Conservation (phyloP, 1,140 invertebrate genomes). For the Euura lappo region DNA sequence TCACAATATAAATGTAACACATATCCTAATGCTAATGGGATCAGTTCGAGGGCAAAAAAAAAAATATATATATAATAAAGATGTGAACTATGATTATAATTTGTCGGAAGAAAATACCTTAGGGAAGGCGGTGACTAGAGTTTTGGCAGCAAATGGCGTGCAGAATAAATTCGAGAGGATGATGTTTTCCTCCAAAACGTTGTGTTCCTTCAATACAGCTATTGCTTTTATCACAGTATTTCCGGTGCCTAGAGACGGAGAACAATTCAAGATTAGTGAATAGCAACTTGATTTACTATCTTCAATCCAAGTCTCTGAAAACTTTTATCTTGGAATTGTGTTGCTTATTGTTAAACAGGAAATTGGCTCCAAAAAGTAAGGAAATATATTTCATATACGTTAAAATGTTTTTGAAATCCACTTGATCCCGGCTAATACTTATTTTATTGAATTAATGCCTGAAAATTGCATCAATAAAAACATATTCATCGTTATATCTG, state of each 20-base stretch:
- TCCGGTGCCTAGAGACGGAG: constrained; percentile 71
- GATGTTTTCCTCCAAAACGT: constrained; percentile 91
- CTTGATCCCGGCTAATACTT: no score
- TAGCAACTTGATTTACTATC: background rate
- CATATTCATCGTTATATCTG: constrained; percentile 21
- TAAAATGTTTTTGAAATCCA: no score
- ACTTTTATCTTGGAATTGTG: no score
- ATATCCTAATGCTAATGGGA: constrained; percentile 3
- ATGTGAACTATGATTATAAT: background rate
- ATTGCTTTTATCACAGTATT: constrained; percentile 96
- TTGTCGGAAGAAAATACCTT: constrained; percentile 59
- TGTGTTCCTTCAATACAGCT: constrained; percentile 90
- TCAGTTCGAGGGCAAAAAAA: background rate
- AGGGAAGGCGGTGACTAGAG: constrained; percentile 87
- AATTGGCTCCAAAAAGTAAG: no score
- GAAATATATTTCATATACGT: no score
- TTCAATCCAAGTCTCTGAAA: background rate
- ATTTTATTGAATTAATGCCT: no score
- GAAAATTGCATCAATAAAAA: no score
- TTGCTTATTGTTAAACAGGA: no score
- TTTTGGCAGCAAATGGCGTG: constrained; percentile 88
- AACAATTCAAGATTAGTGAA: constrained; percentile 2
- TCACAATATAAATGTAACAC: constrained; percentile 12
- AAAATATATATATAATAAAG: background rate
- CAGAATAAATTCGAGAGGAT: constrained; percentile 96